Percentiles rank a stretch among this genome's conserved stretches.
Conservation (phyloP, 2,797 vertebrate genomes). For the Helarctos malayanus region DNA sequence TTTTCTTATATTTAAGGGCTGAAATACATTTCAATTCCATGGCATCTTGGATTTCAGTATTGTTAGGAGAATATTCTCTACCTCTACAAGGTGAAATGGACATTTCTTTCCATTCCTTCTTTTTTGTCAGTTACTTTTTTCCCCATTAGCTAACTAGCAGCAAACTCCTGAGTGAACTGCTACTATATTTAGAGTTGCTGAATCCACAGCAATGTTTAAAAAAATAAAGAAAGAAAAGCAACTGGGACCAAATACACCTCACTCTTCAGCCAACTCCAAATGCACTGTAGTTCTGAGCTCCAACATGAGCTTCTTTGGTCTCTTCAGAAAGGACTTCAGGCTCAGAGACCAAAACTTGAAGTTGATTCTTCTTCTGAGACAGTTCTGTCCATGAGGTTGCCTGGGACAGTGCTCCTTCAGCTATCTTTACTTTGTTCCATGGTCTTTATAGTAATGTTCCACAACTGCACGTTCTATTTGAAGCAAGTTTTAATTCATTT, state of each 20-base stretch:
- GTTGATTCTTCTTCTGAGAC: not conserved
- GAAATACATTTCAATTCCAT: not conserved
- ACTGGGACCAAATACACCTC: not conserved
- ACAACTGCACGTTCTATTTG: not conserved
- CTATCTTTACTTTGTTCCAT: not conserved
- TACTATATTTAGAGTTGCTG: not conserved
- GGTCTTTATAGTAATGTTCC: not conserved
- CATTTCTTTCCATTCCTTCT: not conserved
- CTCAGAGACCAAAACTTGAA: not conserved
- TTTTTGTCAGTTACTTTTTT: not conserved
- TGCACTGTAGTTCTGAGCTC: not conserved
- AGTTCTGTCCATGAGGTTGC: not conserved
- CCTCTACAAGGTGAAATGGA: not conserved
- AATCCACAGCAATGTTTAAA: not conserved
- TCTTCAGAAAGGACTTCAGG: not conserved
- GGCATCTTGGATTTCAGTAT: not conserved
- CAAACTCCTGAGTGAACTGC: not conserved
- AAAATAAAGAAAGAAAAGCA: not conserved
- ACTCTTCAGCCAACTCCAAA: not conserved
- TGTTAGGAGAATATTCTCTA: not conserved
- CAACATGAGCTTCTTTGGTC: not conserved
- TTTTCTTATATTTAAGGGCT: not conserved
- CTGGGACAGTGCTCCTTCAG: not conserved
- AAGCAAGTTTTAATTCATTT: constrained; percentile 6
- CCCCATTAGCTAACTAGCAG: not conserved